Conservation (phyloP, 2,888 invertebrate genomes). For the Apoderus coryli region DNA sequence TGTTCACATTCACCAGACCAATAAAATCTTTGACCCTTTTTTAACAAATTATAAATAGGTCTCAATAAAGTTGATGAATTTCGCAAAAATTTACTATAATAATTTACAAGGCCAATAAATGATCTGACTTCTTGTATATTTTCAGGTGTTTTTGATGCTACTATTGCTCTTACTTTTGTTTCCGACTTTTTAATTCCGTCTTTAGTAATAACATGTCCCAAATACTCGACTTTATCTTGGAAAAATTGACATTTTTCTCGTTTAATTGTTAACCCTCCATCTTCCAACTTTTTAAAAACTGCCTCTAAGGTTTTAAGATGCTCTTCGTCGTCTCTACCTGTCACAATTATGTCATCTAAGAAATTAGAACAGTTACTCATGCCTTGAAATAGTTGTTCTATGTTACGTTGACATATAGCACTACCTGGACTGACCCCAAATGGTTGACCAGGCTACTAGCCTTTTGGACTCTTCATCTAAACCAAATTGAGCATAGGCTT, state of each 20-base stretch:
- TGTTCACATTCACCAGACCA: constrained; percentile 7
- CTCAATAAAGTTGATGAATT: neutral
- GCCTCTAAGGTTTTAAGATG: constrained; percentile 15
- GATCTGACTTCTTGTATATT: constrained; percentile 1
- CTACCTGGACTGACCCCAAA: constrained; percentile 3
- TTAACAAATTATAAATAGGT: constrained; percentile 3
- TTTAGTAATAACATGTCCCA: no score
- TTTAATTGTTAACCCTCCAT: constrained; percentile 19
- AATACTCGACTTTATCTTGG: constrained; percentile 17
- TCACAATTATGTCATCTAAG: constrained; percentile 21
- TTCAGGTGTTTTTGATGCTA: neutral
- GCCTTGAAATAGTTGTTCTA: constrained; percentile 4
- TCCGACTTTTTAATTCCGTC: constrained; percentile 1
- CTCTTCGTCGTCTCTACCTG: constrained; percentile 14
- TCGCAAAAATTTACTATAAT: constrained; percentile 5
- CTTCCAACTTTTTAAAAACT: constrained; percentile 15
- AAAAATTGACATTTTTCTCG: constrained; percentile 22
- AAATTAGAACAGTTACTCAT: constrained; percentile 19
- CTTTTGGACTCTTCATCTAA: no score
- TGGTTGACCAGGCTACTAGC: no score
- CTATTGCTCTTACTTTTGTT: constrained; percentile 3
- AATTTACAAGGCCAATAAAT: constrained; percentile 4
- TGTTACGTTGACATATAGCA: constrained; percentile 3
- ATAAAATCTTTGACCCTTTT: constrained; percentile 2
- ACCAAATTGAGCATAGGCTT: no score